Evolutionary conservation across 2,113 vertebrate genomes (phyloP), one percentile per base, ranked within the genome.

Genomic region (Cyrtonyx montezumae): DNA sequence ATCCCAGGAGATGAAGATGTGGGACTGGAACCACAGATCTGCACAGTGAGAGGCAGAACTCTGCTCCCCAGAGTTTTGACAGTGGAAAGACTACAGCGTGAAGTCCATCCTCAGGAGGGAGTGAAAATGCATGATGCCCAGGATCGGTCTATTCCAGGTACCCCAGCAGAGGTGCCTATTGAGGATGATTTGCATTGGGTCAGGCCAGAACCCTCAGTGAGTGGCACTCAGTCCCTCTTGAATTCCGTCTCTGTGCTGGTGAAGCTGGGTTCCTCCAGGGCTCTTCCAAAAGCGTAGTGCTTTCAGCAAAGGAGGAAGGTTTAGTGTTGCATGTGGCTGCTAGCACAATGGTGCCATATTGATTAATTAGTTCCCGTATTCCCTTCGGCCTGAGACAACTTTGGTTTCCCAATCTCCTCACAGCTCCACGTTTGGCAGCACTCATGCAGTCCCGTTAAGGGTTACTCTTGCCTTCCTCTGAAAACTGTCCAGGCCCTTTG

Each of bases 381-480:
- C 17, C 26, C 68, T n/a, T 17, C 13, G n/a, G 13, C 19, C 66
- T 30, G 37, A n/a, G 55, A 23, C 76, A 8, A 0, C 30, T 11
- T 3, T 5, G 7, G 6, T 23, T 77, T 63, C 8, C 36, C 30
- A 34, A 12, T 79, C 55, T 65, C 43, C 63, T 79, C 71, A 6
- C 48, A 92, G 9, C 45, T 34, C 6, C 26, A 30, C 42, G 18
- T 68, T 49, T 42, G 22, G 79, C 82, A 69, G 42, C 37, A 28
- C 37, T 45, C 4, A 0, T 51, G 37, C 63, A 69, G 7, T 62
- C 84, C 79, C 77, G 51, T 22, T 69, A 93, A 68, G 93, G 79
- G 61, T 95, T 93, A 92, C 63, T 89, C 43, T 78, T 59, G 61
- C 32, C 87, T 96, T 90, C 81, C 79, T 96, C 84, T 90, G 91